These are phyloP conservation scores for Gymnoscopelus microlampas DNA, from an alignment of 2,797 vertebrate species.

Conservation along the genomic window DNA sequence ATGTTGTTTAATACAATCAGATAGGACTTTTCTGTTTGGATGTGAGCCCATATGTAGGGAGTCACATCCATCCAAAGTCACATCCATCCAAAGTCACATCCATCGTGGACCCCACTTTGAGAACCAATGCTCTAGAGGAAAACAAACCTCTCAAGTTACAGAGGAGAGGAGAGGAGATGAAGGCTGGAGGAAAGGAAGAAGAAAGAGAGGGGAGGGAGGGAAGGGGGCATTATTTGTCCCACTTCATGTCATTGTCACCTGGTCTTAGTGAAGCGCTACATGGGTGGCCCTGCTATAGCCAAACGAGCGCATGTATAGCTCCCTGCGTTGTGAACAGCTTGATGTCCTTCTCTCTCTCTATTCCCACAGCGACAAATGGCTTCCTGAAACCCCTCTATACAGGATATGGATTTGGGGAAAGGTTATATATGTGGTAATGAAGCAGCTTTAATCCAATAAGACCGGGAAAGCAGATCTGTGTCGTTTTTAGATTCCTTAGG, in stretches of 20 bases:
- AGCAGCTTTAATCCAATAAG: neutral
- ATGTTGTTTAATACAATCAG: too few species aligned
- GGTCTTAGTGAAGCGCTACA: constrained; percentile 39
- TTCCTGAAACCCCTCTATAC: constrained; percentile 15
- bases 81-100: too few species aligned
- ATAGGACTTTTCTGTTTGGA: too few species aligned
- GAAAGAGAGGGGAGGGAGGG: constrained; percentile 12
- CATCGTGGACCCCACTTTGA: neutral
- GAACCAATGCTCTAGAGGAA: neutral
- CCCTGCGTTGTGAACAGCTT: constrained; percentile 16
- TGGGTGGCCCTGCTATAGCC: constrained; percentile 17
- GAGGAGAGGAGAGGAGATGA: constrained; percentile 9
- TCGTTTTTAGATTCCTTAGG: too few species aligned
- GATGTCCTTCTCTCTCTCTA: constrained; percentile 27
- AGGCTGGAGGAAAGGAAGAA: constrained; percentile 13
- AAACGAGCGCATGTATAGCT: constrained; percentile 6
- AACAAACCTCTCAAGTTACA: constrained; percentile 36
- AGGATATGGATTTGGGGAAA: constrained; percentile 12
- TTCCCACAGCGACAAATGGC: constrained; percentile 41
- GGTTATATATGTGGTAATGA: constrained; percentile 20
- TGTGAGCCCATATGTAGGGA: too few species aligned
- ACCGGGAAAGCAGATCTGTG: too few species aligned
- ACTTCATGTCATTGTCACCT: constrained; percentile 51
- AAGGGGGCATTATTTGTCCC: constrained; percentile 48
- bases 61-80: too few species aligned